Evolutionary conservation across 2,113 vertebrate genomes (phyloP), one percentile per base, ranked within the genome.

Genomic region (Paramisgurnus dabryanus): DNA sequence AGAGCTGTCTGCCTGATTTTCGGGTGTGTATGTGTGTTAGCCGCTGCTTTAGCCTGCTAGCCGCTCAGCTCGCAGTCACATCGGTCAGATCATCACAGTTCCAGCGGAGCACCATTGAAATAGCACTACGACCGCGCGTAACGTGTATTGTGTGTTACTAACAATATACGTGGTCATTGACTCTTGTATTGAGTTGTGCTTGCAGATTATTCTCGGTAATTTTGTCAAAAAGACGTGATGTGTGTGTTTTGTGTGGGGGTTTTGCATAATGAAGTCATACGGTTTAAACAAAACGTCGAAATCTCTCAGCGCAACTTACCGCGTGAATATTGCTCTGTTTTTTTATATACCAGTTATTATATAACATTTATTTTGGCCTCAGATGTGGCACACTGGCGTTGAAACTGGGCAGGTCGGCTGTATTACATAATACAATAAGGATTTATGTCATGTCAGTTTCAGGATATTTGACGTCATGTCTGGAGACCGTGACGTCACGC

Each of bases 31-130:
- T 64, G 18, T 50, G 60, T 55, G 63, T 55, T 77, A 66, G 74
- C 74, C 22, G 15, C 17, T 64, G 74, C 13, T 55, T 58, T 76
- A 77, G 75, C 75, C 3, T 41, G 27, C 53, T 77, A 77, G 75
- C 74, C 15, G 27, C 63, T 63, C 40, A 45, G 57, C 39, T 74
- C 71, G 61, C 22, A 7, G 18, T 64, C 43, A 74, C 40, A 74
- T 43, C 34, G 22, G 17, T 58, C 15, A 18, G 55, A 58, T 58
- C 55, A 58, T 58, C n/a, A 58, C 7, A 6, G 43, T 64, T 7
- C 3, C 15, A 63, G 72, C 17, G 5, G n/a, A 41, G 0, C 34
- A 15, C 47, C 47, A 40, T 66, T 55, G 47, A 55, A 77, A 13
- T 55, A 4, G 18, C 13, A 15, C 10, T 55, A 13, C 13, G 2